Evolutionary conservation across 2,888 invertebrate species (phyloP), one percentile per base, ranked within the genome.

Genomic region (Epirrhoe alternata): DNA sequence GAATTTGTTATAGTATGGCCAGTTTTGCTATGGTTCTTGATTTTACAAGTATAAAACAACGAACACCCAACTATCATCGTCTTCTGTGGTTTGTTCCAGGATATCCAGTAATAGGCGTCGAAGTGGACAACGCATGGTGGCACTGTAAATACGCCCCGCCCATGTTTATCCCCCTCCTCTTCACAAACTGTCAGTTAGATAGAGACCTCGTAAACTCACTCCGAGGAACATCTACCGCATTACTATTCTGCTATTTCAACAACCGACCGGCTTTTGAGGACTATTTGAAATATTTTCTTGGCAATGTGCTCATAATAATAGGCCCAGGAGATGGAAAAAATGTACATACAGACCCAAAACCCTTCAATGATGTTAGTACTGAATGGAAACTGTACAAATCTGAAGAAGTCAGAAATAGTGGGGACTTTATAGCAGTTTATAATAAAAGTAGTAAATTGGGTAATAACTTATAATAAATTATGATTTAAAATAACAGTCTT

Each of bases 61-160:
- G n/a, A n/a, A n/a, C n/a, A 8, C 35, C 10, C 47, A 47, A 47
- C 5, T 52, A 24, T 8, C 53, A 45, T 54, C 16, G 5, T 14
- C 33, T 31, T 47, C 6, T 10, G 5, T 58, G 5, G 38, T 49
- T 67, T 61, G 38, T 89, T 89, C 6, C 84, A 96, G 96, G 94
- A 63, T 78, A 95, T n/a, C 86, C 94, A 8, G 94, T 96, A 0
- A 86, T 93, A 61, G 97, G 97, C 5, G 86, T 97, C 47, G 97
- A 97, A 92, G 92, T 96, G n/a, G 97, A 97, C 84, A 92, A 94
- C 55, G 94, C 94, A 0, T 97, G 97, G 97, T 97, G 97, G 97
- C 92, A 88, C 52, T 96, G 96, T 80, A 95, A 94, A 84, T 97
- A 97, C 85, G 95, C 96, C 1, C 95, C 96, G 17, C 95, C 95